A percentile compares a stretch with the other conserved stretches of the same genome.
Evolutionary conservation across 2,797 vertebrate genomes (phyloP).

Genomic region (Tolypeutes matacus): DNA sequence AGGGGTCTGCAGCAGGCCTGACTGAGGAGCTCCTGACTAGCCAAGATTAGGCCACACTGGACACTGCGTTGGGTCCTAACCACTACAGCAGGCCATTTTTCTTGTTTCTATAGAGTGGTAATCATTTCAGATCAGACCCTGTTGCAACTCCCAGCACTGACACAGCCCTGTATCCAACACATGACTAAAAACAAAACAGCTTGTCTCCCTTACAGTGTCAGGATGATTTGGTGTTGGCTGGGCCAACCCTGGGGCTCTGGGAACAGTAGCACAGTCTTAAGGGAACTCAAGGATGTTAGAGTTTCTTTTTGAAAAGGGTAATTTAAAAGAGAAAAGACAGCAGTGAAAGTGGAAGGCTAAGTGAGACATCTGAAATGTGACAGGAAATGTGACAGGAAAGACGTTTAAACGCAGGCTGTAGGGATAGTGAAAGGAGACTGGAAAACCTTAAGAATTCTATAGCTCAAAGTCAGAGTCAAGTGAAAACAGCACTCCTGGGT

Average conservation of each 20-base stretch:
- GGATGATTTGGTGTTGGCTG: background rate
- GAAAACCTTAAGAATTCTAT: background rate
- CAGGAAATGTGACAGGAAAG: background rate
- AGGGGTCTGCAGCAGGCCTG: background rate
- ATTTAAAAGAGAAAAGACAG: background rate
- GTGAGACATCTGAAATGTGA: background rate
- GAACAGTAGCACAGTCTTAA: background rate
- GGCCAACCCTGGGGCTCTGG: background rate
- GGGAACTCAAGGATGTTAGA: background rate
- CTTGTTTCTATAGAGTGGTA: background rate
- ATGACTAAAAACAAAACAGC: background rate
- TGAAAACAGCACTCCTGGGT: background rate
- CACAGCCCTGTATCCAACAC: background rate
- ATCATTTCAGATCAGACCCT: background rate
- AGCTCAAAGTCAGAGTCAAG: background rate
- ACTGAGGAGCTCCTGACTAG: background rate
- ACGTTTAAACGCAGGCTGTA: background rate
- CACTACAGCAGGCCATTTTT: no score
- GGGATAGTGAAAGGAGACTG: background rate
- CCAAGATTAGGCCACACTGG: background rate
- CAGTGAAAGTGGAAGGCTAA: background rate
- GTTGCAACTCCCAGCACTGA: background rate
- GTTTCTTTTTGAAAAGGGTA: background rate
- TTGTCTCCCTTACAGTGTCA: background rate
- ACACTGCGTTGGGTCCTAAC: background rate